Evolutionary conservation across 2,888 invertebrate genomes (phyloP).

Genomic region (Leptarthrus brevirostris): DNA sequence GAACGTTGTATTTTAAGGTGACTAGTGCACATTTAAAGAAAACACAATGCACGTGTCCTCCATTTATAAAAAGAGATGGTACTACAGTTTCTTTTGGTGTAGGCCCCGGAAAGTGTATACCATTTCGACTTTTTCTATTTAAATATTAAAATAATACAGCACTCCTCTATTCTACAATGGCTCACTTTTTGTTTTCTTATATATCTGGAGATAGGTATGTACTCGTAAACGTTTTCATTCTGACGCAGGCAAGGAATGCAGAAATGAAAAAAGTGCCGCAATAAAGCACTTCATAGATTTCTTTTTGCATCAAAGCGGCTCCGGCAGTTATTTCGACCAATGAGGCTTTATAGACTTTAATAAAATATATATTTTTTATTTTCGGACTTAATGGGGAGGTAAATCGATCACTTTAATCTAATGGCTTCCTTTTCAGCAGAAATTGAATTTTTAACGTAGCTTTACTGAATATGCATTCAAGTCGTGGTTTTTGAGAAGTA

Average conservation of each 20-base stretch:
- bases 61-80: no score
- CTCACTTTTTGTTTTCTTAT: background rate
- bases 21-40: no score
- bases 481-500: no score
- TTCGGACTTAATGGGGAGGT: background rate
- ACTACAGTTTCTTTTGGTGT: no score
- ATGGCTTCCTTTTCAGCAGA: no score
- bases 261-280: background rate
- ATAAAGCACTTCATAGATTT: slow-evolving; percentile 21
- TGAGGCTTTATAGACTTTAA: background rate
- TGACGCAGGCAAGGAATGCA: slow-evolving; percentile 16
- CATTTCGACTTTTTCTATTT: background rate
- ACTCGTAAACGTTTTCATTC: slow-evolving; percentile 9
- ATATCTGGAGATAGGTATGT: no score
- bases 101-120: background rate
- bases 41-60: no score
- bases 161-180: background rate
- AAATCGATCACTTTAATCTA: background rate
- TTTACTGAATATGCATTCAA: no score
- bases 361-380: background rate
- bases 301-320: background rate
- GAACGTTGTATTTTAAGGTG: no score
- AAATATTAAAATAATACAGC: slow-evolving; percentile 16
- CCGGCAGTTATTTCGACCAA: background rate
- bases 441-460: no score